phyloP scores from a whole-genome alignment of 2,113 vertebrate species.

The Ophthalmolycus amberensis region DNA sequence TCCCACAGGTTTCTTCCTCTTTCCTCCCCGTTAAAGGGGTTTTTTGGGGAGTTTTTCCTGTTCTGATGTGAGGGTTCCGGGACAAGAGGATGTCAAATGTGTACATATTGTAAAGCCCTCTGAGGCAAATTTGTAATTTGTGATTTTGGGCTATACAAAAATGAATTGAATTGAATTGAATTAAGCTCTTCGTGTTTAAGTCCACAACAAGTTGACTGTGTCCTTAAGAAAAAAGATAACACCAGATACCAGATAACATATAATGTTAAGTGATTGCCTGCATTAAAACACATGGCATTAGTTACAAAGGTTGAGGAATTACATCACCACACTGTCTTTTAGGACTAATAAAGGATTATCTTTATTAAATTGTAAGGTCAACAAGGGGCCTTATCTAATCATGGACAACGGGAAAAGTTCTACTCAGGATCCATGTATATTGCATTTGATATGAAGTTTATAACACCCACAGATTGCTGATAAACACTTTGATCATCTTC shows the following conservation, averaged over 20 bases:
- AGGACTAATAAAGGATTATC: no score
- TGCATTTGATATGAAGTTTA: not conserved
- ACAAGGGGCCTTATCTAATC: constrained; percentile 15
- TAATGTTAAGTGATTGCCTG: not conserved
- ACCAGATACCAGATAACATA: not conserved
- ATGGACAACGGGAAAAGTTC: not conserved
- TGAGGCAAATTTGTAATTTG: no score
- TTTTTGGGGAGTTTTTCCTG: no score
- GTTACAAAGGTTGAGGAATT: constrained; percentile 16
- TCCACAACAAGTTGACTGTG: not conserved
- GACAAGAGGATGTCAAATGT: no score
- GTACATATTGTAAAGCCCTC: no score
- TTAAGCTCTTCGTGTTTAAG: not conserved
- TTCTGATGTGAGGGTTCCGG: no score
- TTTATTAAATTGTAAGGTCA: not conserved
- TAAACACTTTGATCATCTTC: not conserved
- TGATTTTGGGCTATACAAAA: no score
- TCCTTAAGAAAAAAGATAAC: not conserved
- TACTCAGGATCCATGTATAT: not conserved
- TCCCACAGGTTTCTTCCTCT: no score
- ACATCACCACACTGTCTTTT: not conserved
- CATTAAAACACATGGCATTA: not conserved
- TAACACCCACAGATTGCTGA: not conserved
- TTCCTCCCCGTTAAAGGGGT: no score
- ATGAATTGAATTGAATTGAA: no score